Conservation (phyloP, 2,888 invertebrate species). For the Drosophila anomelani region DNA sequence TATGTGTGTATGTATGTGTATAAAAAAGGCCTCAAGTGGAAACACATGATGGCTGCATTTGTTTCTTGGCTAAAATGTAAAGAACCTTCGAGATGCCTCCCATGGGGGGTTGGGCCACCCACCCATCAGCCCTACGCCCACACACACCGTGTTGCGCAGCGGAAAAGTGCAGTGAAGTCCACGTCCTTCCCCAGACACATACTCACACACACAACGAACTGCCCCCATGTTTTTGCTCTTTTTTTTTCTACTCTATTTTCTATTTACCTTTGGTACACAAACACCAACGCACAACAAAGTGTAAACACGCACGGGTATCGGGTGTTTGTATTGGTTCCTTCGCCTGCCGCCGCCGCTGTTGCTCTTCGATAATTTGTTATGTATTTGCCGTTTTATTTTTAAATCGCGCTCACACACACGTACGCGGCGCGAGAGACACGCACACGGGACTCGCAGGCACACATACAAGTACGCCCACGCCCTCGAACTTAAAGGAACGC, state of each 20-base stretch:
- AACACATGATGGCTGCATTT: slow-evolving; percentile 44
- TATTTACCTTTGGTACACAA: slow-evolving; percentile 70
- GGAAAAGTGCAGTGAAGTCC: slow-evolving; percentile 19
- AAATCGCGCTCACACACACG: slow-evolving; percentile 62
- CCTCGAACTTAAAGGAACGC: slow-evolving; percentile 10
- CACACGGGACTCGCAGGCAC: slow-evolving; percentile 4
- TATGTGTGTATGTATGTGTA: slow-evolving; percentile 12
- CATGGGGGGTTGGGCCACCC: not conserved
- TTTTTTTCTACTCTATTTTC: slow-evolving; percentile 57
- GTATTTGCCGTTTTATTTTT: slow-evolving; percentile 80
- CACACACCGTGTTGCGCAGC: slow-evolving; percentile 13
- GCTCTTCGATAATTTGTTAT: slow-evolving; percentile 72
- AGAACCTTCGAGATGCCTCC: slow-evolving; percentile 6
- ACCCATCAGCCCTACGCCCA: slow-evolving; percentile 11
- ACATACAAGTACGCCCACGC: slow-evolving; percentile 12
- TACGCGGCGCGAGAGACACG: slow-evolving; percentile 35
- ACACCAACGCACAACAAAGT: slow-evolving; percentile 57
- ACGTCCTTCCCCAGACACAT: slow-evolving; percentile 22
- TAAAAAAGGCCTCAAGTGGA: slow-evolving; percentile 49
- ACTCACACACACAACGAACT: slow-evolving; percentile 19
- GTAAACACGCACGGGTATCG: slow-evolving; percentile 59
- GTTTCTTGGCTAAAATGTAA: slow-evolving; percentile 10
- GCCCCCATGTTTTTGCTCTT: slow-evolving; percentile 21
- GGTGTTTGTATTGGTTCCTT: slow-evolving; percentile 38
- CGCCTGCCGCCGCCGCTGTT: slow-evolving; percentile 48